Evolutionary conservation across 2,113 vertebrate species (phyloP), one percentile per base, ranked within the genome.

Genomic region (Aspidoscelis tigris): DNA sequence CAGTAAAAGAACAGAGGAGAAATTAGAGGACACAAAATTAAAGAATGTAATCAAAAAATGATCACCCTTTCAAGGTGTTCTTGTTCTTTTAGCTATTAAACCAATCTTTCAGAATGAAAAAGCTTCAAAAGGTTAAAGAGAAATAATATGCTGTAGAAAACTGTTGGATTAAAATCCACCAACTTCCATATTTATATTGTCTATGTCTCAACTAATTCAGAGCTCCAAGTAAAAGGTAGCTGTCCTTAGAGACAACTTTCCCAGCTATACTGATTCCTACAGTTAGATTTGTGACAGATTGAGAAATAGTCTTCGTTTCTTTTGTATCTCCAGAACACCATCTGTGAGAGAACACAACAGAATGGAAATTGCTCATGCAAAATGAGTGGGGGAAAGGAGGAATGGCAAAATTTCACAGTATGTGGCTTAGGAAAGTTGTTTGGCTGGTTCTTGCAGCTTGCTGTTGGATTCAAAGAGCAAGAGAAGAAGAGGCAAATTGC

Each of bases 331-430:
- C 85, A 89, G 80, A 89, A 83, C 89, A 7, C 72, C 68, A 0
- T 39, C 18, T 41, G 61, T 58, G 88, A 89, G 70, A 79, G 24
- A 82, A 70, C 44, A n/a, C 14, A 76, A 78, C 4, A 33, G 64
- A 93, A 68, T 6, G 55, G 55, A 86, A 85, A 20, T 88, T 88
- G 76, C 68, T 20, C 3, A 76, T 83, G 77, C 70, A 83, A 87
- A 83, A 69, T 87, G 86, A 66, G 77, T 79, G 47, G 70, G 70
- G 76, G 71, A 70, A 61, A 74, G 24, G 70, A 50, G 70, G 70
- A 41, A 55, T 75, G 81, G 81, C 81, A 87, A 83, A 75, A 83
- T 87, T 74, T 87, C 76, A 79, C 81, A 83, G 76, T 83, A 68
- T 87, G 81, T 75, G 64, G 69, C 61, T 74, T 69, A 75, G 81